These are phyloP conservation scores for Tryphoninae sp. DNA, from an alignment of 2,888 invertebrate species.

Conservation along the genomic window DNA sequence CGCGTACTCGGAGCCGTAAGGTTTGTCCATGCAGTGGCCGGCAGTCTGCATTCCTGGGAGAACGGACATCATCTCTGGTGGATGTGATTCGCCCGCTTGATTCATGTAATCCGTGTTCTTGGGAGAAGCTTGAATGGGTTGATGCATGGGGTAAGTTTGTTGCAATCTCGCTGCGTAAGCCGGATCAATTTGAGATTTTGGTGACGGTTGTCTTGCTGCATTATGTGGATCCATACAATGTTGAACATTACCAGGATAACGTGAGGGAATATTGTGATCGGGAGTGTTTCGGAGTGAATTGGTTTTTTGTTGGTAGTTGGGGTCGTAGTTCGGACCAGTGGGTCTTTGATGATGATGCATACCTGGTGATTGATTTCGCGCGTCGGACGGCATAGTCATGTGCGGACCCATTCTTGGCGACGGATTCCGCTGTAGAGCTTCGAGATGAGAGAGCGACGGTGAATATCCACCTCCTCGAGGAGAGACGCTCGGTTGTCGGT, in stretches of 20 bases:
- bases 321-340: constrained; percentile 62
- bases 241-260: constrained; percentile 68
- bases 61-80: constrained; percentile 55
- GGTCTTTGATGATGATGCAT: constrained; percentile 66
- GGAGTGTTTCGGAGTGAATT: constrained; percentile 64
- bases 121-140: constrained; percentile 45
- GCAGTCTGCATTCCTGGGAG: constrained; percentile 49
- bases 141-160: constrained; percentile 68
- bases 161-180: constrained; percentile 59
- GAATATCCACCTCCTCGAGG: constrained; percentile 70
- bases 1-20: constrained; percentile 57
- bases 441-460: constrained; percentile 69
- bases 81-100: constrained; percentile 46
- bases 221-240: constrained; percentile 70
- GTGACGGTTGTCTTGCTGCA: constrained; percentile 58
- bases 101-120: constrained; percentile 60
- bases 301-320: constrained; percentile 68
- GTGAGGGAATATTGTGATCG: constrained; percentile 69
- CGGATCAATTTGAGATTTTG: constrained; percentile 68
- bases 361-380: constrained; percentile 69
- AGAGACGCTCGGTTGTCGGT: constrained; percentile 70
- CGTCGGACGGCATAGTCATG: constrained; percentile 51
- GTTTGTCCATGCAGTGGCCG: constrained; percentile 59
- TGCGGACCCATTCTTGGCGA: constrained; percentile 67
- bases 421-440: constrained; percentile 69